Evolutionary conservation across 2,888 invertebrate genomes (phyloP).

Genomic region (Diplolepis rosae): DNA sequence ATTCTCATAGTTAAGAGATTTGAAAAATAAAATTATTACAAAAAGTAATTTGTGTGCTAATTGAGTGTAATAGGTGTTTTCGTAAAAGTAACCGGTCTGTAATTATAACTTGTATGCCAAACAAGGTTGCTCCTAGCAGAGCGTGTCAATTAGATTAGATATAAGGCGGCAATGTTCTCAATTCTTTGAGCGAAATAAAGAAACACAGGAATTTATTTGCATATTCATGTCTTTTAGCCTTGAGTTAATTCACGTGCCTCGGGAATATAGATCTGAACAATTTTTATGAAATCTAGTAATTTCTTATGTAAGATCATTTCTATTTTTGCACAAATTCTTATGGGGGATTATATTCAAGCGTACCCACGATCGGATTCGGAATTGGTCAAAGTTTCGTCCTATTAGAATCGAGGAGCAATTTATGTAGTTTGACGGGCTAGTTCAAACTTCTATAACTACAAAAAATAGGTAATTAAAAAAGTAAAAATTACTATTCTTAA

Average conservation of each 20-base stretch:
- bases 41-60: no score
- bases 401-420: no score
- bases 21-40: no score
- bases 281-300: neutral
- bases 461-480: no score
- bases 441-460: no score
- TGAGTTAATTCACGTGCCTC: neutral
- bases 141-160: constrained; percentile 53
- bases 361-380: no score
- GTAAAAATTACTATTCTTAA: no score
- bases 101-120: constrained; percentile 48
- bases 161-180: constrained; percentile 41
- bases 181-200: constrained; percentile 35
- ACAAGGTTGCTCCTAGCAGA: constrained; percentile 50
- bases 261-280: neutral
- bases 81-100: constrained; percentile 30
- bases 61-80: neutral
- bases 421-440: no score
- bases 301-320: neutral
- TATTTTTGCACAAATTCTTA: neutral
- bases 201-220: constrained; percentile 21
- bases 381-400: no score
- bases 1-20: no score
- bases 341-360: no score
- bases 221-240: neutral